phyloP scores from a whole-genome alignment of 2,888 invertebrate species.

The Megastigmus dorsalis region DNA sequence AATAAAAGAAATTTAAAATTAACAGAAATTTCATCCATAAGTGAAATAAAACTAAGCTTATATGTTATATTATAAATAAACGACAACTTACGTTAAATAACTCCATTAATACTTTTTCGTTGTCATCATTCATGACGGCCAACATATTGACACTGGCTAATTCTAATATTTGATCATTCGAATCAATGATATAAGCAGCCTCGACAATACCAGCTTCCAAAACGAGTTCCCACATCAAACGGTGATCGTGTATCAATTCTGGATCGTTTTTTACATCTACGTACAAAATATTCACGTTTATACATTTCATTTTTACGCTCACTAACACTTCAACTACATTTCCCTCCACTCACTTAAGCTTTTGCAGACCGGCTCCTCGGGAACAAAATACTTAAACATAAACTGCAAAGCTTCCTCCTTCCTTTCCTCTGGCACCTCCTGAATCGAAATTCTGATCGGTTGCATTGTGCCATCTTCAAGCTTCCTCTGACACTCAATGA shows the following conservation, averaged over 20 bases:
- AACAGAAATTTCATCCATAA: neutral
- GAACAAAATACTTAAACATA: conserved; percentile 62
- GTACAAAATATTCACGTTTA: conserved; percentile 21
- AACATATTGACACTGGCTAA: conserved; percentile 70
- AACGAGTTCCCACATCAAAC: conserved; percentile 59
- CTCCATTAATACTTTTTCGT: neutral
- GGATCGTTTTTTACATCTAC: conserved; percentile 60
- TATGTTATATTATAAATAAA: neutral
- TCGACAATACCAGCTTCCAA: conserved; percentile 65
- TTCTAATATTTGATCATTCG: conserved; percentile 63
- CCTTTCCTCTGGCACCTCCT: conserved; percentile 66
- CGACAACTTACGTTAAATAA: conserved; percentile 50
- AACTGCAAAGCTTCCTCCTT: conserved; percentile 62
- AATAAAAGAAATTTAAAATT: neutral
- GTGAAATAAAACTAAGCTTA: neutral
- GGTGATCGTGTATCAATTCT: conserved; percentile 57
- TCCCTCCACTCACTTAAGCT: conserved; percentile 63
- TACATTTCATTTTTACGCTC: neutral
- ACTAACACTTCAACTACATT: neutral
- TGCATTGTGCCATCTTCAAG: conserved; percentile 53
- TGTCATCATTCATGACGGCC: conserved; percentile 40
- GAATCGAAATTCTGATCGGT: conserved; percentile 62
- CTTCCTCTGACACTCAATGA: conserved; percentile 58
- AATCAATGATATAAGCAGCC: conserved; percentile 67
- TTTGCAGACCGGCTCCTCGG: conserved; percentile 62